These are phyloP conservation scores for Rhinichthys klamathensis DNA, from an alignment of 2,113 vertebrate species.

Conservation along the genomic window DNA sequence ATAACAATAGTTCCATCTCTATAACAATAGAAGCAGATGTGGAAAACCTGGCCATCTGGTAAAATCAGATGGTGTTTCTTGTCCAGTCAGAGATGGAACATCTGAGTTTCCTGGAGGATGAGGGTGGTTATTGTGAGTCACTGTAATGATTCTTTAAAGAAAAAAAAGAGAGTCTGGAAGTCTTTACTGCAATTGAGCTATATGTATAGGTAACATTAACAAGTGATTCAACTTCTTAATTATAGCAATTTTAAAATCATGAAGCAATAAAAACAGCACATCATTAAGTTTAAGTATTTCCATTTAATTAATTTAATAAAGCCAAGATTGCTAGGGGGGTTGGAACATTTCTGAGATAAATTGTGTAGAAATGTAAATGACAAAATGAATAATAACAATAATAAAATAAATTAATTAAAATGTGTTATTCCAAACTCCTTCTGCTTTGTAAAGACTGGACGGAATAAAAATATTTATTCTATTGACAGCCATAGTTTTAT, in stretches of 20 bases:
- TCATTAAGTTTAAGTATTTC: background rate
- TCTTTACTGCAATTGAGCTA: too few species aligned
- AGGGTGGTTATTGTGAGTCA: conserved; percentile 4
- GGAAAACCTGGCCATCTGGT: background rate
- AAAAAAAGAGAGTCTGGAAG: too few species aligned
- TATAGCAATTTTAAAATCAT: background rate
- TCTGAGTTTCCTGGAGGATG: background rate
- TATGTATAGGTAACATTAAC: too few species aligned
- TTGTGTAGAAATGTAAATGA: background rate
- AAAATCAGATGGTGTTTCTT: background rate
- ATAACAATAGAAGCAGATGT: background rate
- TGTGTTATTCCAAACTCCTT: background rate
- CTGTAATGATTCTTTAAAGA: background rate
- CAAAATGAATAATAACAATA: background rate
- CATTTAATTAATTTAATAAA: background rate
- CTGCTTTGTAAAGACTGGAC: background rate
- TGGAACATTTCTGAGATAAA: background rate
- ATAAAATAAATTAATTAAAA: too few species aligned
- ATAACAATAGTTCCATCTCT: too few species aligned
- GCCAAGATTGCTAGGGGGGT: background rate
- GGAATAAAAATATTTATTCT: background rate
- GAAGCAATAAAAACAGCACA: background rate
- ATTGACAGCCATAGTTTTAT: background rate
- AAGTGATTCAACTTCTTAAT: background rate
- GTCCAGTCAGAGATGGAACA: background rate